Evolutionary conservation across 92 coral and sea anemone genomes (phyloP).

Genomic region (Porites evermanni): DNA sequence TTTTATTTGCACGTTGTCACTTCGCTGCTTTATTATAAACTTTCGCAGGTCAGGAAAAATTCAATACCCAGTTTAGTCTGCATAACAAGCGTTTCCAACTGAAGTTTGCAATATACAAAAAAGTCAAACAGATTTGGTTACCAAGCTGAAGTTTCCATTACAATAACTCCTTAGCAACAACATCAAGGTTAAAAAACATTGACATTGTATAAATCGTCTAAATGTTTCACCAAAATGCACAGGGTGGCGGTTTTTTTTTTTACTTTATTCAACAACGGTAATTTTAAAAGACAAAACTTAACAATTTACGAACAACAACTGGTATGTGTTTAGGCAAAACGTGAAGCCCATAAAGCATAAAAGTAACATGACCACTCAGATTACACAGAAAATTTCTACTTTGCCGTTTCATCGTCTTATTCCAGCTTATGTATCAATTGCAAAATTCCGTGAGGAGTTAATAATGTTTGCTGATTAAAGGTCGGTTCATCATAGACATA

Average conservation of each 20-base stretch:
- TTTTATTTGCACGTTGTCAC: no score
- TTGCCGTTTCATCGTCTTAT: not conserved
- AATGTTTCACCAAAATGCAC: no score
- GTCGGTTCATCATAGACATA: not conserved
- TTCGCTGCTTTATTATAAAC: no score
- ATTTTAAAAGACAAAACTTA: not conserved
- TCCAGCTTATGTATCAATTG: not conserved
- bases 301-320: not conserved
- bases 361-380: not conserved
- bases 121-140: no score
- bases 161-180: conserved; percentile 6
- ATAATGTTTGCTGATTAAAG: not conserved
- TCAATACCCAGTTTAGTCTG: no score
- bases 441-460: not conserved
- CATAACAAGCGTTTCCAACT: no score
- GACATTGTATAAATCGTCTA: not conserved
- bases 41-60: no score
- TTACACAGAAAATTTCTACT: not conserved
- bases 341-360: no score
- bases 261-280: not conserved
- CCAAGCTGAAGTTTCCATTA: not conserved
- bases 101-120: no score
- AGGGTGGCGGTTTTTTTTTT: no score
- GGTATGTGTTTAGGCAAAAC: no score
- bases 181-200: not conserved